Evolutionary conservation across 2,888 invertebrate genomes (phyloP).

Genomic region (Rutpela maculata): DNA sequence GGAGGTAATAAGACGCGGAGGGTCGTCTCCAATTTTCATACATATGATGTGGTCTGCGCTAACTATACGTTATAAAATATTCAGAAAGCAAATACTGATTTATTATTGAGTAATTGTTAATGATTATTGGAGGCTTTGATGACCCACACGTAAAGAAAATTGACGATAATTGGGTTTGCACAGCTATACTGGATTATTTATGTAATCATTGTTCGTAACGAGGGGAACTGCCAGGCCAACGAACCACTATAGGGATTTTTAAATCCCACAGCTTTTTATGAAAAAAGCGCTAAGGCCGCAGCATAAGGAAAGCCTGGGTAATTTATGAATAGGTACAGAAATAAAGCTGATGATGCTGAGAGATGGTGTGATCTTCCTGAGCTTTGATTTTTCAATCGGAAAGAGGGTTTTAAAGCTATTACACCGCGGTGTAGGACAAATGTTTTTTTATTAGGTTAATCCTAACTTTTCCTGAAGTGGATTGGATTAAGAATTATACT

Average conservation of each 20-base stretch:
- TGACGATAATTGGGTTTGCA: slow-evolving; percentile 71
- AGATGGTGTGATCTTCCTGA: slow-evolving; percentile 42
- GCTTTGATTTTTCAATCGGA: slow-evolving; percentile 53
- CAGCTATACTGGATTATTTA: slow-evolving; percentile 60
- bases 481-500: neutral
- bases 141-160: slow-evolving; percentile 69
- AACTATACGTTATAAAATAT: slow-evolving; percentile 66
- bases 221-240: slow-evolving; percentile 54
- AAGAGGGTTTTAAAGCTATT: slow-evolving; percentile 40
- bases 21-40: slow-evolving; percentile 35
- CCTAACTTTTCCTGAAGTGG: slow-evolving; percentile 22
- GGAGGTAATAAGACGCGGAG: slow-evolving; percentile 28
- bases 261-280: slow-evolving; percentile 56
- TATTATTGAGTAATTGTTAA: slow-evolving; percentile 71
- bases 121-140: slow-evolving; percentile 70
- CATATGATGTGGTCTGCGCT: slow-evolving; percentile 59
- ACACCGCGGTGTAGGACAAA: slow-evolving; percentile 26
- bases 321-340: slow-evolving; percentile 47
- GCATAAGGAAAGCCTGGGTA: slow-evolving; percentile 38
- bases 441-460: slow-evolving; percentile 25
- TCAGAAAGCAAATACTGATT: slow-evolving; percentile 71
- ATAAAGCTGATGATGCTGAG: slow-evolving; percentile 54
- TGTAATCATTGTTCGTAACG: slow-evolving; percentile 60
- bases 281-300: slow-evolving; percentile 29
- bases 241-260: slow-evolving; percentile 58